phyloP scores from a whole-genome alignment of 2,797 vertebrate genomes.

The Lepilemur ruficaudatus region DNA sequence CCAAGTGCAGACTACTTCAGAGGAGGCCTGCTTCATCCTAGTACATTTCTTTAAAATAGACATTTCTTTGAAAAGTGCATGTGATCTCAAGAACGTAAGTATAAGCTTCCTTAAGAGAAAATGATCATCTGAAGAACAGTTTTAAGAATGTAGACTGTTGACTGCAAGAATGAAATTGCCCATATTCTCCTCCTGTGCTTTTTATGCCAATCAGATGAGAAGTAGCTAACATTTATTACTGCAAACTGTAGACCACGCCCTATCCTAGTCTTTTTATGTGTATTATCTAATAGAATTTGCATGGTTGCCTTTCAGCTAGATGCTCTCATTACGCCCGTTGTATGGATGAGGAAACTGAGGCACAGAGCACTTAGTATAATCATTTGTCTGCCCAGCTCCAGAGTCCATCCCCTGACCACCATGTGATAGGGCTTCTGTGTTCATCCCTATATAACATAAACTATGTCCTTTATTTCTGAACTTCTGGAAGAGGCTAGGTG shows the following conservation, averaged over 20 bases:
- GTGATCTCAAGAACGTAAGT: not conserved
- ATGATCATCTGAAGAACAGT: not conserved
- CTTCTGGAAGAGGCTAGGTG: not conserved
- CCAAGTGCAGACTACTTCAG: not conserved
- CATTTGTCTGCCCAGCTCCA: not conserved
- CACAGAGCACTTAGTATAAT: not conserved
- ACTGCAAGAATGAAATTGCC: not conserved
- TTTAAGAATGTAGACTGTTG: not conserved
- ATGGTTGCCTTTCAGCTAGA: not conserved
- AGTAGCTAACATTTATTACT: not conserved
- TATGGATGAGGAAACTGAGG: not conserved
- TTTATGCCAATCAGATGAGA: not conserved
- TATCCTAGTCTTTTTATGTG: not conserved
- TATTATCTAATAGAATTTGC: not conserved
- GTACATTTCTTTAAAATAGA: not conserved
- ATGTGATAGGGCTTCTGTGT: not conserved
- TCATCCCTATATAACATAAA: not conserved
- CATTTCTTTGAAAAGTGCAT: not conserved
- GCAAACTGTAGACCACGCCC: not conserved
- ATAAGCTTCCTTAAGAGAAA: slow-evolving; percentile 33
- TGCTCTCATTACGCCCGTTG: not conserved
- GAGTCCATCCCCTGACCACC: not conserved
- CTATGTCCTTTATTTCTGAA: not conserved
- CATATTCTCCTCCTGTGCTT: not conserved
- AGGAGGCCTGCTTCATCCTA: not conserved